phyloP scores from a whole-genome alignment of 2,113 vertebrate genomes.

The Chaetodon auriga region DNA sequence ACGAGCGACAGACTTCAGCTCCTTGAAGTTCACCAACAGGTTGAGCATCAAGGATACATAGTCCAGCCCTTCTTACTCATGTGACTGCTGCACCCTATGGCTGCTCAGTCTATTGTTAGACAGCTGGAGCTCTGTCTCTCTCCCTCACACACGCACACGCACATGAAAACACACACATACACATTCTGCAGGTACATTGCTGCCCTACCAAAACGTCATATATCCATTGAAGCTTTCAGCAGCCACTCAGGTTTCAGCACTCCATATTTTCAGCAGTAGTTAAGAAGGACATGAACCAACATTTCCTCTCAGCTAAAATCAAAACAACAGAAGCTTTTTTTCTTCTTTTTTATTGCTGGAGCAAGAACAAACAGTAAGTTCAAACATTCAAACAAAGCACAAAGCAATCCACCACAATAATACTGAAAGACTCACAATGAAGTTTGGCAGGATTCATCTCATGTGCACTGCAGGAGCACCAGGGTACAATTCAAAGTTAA shows the following conservation, averaged over 20 bases:
- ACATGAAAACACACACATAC: not conserved
- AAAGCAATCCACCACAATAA: constrained; percentile 67
- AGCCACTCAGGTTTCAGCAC: constrained; percentile 48
- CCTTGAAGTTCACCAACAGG: constrained; percentile 59
- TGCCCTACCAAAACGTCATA: constrained; percentile 26
- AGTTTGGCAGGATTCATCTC: constrained; percentile 45
- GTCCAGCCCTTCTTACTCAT: constrained; percentile 74
- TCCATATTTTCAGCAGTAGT: constrained; percentile 11
- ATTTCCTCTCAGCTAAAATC: constrained; percentile 15
- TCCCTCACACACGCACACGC: constrained; percentile 2
- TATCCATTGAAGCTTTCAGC: constrained; percentile 49
- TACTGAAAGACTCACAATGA: constrained; percentile 26
- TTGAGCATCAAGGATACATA: constrained; percentile 78
- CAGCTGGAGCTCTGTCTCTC: constrained; percentile 33
- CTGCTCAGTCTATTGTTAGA: constrained; percentile 82
- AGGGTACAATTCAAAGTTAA: constrained; percentile 18
- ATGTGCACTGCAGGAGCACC: constrained; percentile 28
- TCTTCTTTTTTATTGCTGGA: constrained; percentile 89
- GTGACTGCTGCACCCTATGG: constrained; percentile 77
- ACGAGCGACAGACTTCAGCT: constrained; percentile 52
- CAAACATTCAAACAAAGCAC: constrained; percentile 84
- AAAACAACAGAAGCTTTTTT: constrained; percentile 1
- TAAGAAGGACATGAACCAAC: not conserved
- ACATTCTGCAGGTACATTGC: constrained; percentile 36
- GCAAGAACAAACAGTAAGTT: constrained; percentile 85